Conservation (phyloP, 2,888 invertebrate species). For the Cephonodes hylas region DNA sequence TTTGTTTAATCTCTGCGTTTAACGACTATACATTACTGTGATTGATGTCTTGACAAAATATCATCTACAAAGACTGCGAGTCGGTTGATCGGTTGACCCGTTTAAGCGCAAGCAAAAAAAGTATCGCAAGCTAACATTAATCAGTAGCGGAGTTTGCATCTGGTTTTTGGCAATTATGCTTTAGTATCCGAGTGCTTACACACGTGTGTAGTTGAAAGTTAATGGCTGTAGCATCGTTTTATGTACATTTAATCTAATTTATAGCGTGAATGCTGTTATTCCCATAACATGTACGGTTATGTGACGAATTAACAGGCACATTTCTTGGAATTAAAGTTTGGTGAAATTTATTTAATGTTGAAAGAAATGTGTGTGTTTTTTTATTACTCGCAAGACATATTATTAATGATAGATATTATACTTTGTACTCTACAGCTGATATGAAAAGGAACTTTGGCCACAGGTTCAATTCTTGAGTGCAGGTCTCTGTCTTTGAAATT, state of each 20-base stretch:
- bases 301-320: too few species aligned
- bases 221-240: neutral
- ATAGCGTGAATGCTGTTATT: neutral
- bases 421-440: too few species aligned
- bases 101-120: slow-evolving; percentile 46
- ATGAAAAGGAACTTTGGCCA: too few species aligned
- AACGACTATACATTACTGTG: slow-evolving; percentile 8
- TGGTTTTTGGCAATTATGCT: slow-evolving; percentile 60
- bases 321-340: too few species aligned
- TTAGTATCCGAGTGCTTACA: slow-evolving; percentile 7
- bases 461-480: too few species aligned
- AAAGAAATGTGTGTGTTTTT: too few species aligned
- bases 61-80: slow-evolving; percentile 28
- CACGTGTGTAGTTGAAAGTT: slow-evolving; percentile 6
- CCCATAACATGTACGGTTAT: neutral
- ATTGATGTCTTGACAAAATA: slow-evolving; percentile 32
- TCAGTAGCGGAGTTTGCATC: slow-evolving; percentile 52
- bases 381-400: too few species aligned
- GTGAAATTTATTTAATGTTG: too few species aligned
- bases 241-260: neutral
- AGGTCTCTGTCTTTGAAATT: too few species aligned
- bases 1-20: neutral
- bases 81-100: slow-evolving; percentile 46
- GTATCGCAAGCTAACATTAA: slow-evolving; percentile 47
- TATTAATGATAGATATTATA: too few species aligned